These are phyloP conservation scores for Tribolium castaneum DNA, from an alignment of 1,140 invertebrate species.

Conservation along the genomic window DNA sequence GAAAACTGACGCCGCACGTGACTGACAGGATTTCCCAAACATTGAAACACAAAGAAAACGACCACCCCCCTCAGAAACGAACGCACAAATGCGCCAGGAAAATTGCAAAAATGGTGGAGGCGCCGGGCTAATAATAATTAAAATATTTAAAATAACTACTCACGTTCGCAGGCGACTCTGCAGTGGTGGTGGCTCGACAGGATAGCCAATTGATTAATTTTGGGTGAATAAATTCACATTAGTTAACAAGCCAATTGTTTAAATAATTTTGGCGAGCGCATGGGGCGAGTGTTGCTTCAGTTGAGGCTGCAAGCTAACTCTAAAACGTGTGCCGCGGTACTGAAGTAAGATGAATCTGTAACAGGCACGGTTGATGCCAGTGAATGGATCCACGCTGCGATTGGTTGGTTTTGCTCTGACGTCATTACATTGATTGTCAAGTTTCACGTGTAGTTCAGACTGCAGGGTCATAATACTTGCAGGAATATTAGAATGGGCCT, in stretches of 20 bases:
- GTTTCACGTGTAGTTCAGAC: constrained; percentile 61
- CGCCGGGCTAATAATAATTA: constrained; percentile 11
- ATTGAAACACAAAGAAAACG: no score
- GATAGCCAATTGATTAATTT: neutral
- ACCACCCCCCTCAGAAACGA: no score
- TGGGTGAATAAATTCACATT: constrained; percentile 1
- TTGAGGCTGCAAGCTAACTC: constrained; percentile 45
- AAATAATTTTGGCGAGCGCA: constrained; percentile 19
- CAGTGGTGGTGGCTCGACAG: neutral
- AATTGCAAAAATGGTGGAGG: neutral
- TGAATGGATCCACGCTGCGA: constrained; percentile 63
- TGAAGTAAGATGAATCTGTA: constrained; percentile 63
- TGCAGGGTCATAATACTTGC: constrained; percentile 55
- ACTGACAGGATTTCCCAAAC: neutral
- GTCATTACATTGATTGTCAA: constrained; percentile 65
- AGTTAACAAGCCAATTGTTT: constrained; percentile 18
- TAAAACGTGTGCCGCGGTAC: constrained; percentile 54
- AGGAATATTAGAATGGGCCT: constrained; percentile 47
- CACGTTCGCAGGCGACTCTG: neutral
- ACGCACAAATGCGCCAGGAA: neutral
- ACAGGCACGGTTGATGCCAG: constrained; percentile 56
- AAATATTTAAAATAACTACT: neutral
- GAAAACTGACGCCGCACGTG: constrained; percentile 26
- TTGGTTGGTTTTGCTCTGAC: constrained; percentile 63
- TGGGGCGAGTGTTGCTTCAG: neutral